Conservation (phyloP, 2,797 vertebrate genomes). For the Buceros bicornis region DNA sequence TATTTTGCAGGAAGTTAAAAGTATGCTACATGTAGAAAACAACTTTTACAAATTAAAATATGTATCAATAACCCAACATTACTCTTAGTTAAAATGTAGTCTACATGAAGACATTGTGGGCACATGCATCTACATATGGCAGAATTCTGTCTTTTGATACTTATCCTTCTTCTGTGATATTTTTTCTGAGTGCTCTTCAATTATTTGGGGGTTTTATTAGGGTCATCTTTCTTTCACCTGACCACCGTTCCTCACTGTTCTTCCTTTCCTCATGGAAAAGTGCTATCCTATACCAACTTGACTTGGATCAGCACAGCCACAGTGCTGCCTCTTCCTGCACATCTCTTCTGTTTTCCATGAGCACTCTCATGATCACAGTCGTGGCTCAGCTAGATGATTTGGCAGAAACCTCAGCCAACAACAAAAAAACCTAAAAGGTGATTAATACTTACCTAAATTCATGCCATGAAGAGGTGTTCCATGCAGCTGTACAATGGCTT, state of each 20-base stretch:
- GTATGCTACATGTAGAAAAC: neutral
- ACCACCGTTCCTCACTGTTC: neutral
- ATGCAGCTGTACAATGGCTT: fast-evolving
- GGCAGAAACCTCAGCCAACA: neutral
- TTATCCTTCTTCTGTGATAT: neutral
- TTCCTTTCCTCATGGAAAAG: neutral
- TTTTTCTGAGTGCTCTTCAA: neutral
- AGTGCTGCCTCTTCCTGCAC: neutral
- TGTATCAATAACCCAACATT: neutral
- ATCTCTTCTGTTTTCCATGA: neutral
- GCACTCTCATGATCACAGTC: neutral
- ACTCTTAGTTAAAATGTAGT: neutral
- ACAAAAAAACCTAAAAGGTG: neutral
- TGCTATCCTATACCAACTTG: neutral
- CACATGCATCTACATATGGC: neutral
- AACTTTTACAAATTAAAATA: neutral
- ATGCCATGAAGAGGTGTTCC: neutral
- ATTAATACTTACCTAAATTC: neutral
- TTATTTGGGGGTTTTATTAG: neutral
- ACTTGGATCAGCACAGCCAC: neutral
- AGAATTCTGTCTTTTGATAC: neutral
- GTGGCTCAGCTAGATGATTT: neutral
- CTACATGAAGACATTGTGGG: neutral
- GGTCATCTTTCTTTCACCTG: neutral
- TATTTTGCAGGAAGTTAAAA: neutral